Percentiles rank a stretch among this genome's conserved stretches.
These are phyloP conservation scores for Paramisgurnus dabryanus DNA, from an alignment of 2,113 vertebrate genomes.

Conservation along the genomic window DNA sequence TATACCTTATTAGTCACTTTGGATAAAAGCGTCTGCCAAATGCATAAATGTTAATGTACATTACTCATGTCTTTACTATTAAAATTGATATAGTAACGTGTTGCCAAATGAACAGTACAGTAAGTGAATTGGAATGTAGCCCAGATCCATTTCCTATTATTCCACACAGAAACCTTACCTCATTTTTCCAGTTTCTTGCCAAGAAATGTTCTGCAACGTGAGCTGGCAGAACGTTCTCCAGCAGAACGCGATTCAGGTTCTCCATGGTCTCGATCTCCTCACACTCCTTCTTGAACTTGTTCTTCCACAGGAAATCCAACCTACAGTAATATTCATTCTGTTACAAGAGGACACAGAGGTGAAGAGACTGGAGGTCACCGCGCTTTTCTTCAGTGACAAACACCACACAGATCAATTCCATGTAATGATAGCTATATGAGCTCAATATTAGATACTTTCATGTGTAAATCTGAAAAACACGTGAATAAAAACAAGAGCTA, in stretches of 20 bases:
- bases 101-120: too few species aligned
- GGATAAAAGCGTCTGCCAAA: too few species aligned
- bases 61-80: too few species aligned
- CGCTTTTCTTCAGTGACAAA: constrained; percentile 86
- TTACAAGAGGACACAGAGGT: constrained; percentile 99
- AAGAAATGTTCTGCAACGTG: constrained; percentile 98
- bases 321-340: constrained; percentile 99
- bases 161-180: constrained; percentile 73
- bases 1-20: too few species aligned
- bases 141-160: background rate
- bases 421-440: background rate
- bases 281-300: constrained; percentile 99
- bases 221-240: constrained; percentile 95
- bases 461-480: background rate
- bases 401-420: constrained; percentile 54
- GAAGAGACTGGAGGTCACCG: constrained; percentile 77
- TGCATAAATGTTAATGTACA: too few species aligned
- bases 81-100: too few species aligned
- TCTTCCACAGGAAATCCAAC: constrained; percentile 99
- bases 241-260: constrained; percentile 92
- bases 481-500: background rate
- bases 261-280: constrained; percentile 99
- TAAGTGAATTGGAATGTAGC: background rate
- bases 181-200: constrained; percentile 95
- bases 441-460: background rate